Evolutionary conservation across 1,140 invertebrate species (phyloP).

Genomic region (Hestina assimilis): DNA sequence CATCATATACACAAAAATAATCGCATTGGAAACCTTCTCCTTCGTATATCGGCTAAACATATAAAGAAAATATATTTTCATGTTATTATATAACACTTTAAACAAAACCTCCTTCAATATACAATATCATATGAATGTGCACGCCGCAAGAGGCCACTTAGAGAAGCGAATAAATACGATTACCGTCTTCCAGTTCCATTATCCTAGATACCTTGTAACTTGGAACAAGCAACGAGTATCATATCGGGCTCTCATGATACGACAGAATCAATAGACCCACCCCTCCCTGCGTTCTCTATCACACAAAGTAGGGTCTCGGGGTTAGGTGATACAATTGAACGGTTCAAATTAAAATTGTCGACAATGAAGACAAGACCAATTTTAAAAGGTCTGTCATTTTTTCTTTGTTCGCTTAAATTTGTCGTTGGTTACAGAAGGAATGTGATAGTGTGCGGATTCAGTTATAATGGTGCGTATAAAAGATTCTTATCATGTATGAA

Average conservation of each 20-base stretch:
- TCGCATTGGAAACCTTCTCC: no score
- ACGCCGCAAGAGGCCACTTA: constrained; percentile 1
- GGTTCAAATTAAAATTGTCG: background rate
- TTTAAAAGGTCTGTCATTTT: background rate
- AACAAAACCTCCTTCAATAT: background rate
- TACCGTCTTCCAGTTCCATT: constrained; percentile 3
- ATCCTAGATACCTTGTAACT: constrained; percentile 6
- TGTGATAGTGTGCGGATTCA: background rate
- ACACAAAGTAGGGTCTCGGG: background rate
- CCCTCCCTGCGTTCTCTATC: background rate
- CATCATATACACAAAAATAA: no score
- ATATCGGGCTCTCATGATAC: background rate
- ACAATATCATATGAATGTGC: background rate
- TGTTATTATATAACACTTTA: no score
- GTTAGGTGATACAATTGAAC: background rate
- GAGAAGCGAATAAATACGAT: constrained; percentile 2
- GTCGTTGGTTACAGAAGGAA: background rate
- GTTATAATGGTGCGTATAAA: background rate
- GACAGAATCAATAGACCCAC: background rate
- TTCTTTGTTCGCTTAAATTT: background rate
- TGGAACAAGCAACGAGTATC: background rate
- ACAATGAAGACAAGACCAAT: background rate
- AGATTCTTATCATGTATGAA: background rate
- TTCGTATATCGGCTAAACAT: no score
- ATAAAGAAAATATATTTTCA: no score